Conservation (phyloP, 2,888 invertebrate species). For the Corbicula japonica region DNA sequence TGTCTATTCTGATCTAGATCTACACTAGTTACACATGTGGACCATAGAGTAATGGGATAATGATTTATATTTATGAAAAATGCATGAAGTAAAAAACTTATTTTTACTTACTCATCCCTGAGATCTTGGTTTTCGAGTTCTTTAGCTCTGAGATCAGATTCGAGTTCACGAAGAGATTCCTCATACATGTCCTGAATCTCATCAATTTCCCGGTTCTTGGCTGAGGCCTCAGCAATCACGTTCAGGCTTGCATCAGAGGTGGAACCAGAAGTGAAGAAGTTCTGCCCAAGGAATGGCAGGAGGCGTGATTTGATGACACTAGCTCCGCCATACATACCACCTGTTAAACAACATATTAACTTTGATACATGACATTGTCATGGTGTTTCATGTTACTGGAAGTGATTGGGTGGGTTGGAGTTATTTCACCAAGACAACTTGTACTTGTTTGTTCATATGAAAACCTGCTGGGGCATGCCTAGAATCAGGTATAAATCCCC, state of each 20-base stretch:
- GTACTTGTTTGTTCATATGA: too few relatives aligned
- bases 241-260: constrained; percentile 80
- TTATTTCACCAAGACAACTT: too few relatives aligned
- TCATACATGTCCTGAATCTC: constrained; percentile 84
- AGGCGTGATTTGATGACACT: constrained; percentile 84
- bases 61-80: neutral
- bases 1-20: too few relatives aligned
- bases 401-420: too few relatives aligned
- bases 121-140: constrained; percentile 82
- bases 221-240: constrained; percentile 81
- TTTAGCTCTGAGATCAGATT: constrained; percentile 79
- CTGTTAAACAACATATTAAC: constrained; percentile 72
- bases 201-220: constrained; percentile 83
- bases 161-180: constrained; percentile 79
- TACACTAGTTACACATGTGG: too few relatives aligned
- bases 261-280: constrained; percentile 80
- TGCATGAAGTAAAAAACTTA: too few relatives aligned
- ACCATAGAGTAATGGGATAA: neutral
- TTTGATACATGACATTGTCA: too few relatives aligned
- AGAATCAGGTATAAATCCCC: too few relatives aligned
- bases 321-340: constrained; percentile 84
- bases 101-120: constrained; percentile 83
- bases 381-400: too few relatives aligned
- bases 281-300: constrained; percentile 84
- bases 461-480: too few relatives aligned